Percentiles rank a stretch among this genome's conserved stretches.
Evolutionary conservation across 1,140 invertebrate species (phyloP).

Genomic region (Euura lappo): DNA sequence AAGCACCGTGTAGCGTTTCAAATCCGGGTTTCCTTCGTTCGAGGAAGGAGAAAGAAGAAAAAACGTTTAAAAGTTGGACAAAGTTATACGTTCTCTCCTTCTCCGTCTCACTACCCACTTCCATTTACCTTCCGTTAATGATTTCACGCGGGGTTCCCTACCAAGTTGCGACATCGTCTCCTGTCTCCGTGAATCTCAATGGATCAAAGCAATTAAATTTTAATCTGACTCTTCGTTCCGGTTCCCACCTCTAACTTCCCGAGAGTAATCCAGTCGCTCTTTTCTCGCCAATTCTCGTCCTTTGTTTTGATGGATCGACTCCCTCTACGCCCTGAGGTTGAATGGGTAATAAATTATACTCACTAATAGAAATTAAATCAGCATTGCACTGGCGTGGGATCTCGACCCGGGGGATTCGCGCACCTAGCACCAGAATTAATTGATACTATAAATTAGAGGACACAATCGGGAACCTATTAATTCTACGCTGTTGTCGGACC

Average conservation of each 20-base stretch:
- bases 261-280: constrained; percentile 12
- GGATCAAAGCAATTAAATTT: constrained; percentile 44
- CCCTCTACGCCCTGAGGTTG: constrained; percentile 34
- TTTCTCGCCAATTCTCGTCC: constrained; percentile 37
- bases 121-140: not conserved
- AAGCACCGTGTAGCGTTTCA: not conserved
- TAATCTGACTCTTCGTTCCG: constrained; percentile 26
- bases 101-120: not conserved
- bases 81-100: no score
- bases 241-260: not conserved
- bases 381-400: constrained; percentile 31
- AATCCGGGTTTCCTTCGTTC: not conserved
- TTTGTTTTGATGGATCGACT: constrained; percentile 43
- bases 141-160: not conserved
- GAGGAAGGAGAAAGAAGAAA: not conserved
- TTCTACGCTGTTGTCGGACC: constrained; percentile 25
- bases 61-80: not conserved
- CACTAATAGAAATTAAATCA: constrained; percentile 56
- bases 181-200: constrained; percentile 18
- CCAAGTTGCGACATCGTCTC: not conserved
- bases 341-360: constrained; percentile 50
- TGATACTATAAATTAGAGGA: constrained; percentile 60
- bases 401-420: constrained; percentile 34
- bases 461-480: constrained; percentile 53
- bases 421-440: constrained; percentile 51